Evolutionary conservation across 2,113 vertebrate genomes (phyloP).

Genomic region (Mystacornis crossleyi): DNA sequence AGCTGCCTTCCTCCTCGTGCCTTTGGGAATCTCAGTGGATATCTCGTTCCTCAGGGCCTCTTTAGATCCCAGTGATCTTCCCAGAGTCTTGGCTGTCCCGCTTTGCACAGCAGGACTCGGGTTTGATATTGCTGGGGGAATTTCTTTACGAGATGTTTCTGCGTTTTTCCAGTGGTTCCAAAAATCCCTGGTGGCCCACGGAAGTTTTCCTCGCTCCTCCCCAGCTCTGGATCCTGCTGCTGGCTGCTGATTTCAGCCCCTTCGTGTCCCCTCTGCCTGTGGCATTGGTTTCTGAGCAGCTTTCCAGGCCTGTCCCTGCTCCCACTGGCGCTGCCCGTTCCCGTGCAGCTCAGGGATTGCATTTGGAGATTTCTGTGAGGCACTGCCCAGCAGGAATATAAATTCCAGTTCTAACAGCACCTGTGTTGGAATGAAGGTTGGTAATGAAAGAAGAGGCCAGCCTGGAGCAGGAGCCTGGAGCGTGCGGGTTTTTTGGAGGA

Average conservation of each 20-base stretch:
- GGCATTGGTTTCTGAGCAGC: background rate
- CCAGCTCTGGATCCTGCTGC: background rate
- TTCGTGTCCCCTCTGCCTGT: background rate
- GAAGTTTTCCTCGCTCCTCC: background rate
- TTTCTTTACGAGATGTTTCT: background rate
- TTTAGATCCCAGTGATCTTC: background rate
- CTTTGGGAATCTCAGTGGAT: background rate
- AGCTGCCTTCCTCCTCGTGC: background rate
- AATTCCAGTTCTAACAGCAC: background rate
- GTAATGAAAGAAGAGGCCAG: background rate
- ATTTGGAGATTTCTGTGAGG: background rate
- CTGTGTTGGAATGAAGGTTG: background rate
- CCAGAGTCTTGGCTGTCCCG: background rate
- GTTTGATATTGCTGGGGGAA: accelerated
- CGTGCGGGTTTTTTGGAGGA: background rate
- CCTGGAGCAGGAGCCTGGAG: background rate
- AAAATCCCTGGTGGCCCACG: background rate
- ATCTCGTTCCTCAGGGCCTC: background rate
- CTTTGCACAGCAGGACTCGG: background rate
- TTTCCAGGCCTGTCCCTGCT: background rate
- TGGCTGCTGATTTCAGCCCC: background rate
- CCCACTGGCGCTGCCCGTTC: background rate
- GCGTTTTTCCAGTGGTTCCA: background rate
- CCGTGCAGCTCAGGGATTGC: background rate
- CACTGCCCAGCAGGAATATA: background rate